phyloP scores from a whole-genome alignment of 2,888 invertebrate genomes.

The Helicoverpa assulta region DNA sequence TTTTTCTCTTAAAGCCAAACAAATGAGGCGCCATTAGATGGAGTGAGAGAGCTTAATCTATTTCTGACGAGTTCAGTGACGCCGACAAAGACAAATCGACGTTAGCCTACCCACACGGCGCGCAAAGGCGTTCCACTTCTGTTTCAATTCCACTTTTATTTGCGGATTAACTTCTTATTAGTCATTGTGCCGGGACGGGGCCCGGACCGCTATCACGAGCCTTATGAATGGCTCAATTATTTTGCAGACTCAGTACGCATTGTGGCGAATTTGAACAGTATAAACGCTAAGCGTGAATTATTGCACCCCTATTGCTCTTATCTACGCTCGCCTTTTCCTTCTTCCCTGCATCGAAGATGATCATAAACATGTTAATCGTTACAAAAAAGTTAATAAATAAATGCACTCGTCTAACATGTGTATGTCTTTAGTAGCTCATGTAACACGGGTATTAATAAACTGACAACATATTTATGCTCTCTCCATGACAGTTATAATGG shows the following conservation, averaged over 20 bases:
- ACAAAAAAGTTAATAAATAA: slow-evolving; percentile 65
- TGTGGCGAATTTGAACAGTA: slow-evolving; percentile 68
- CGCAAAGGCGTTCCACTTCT: slow-evolving; percentile 87
- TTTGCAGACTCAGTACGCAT: slow-evolving; percentile 79
- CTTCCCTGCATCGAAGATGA: slow-evolving; percentile 48
- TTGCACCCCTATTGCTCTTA: slow-evolving; percentile 56
- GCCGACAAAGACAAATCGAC: slow-evolving; percentile 90
- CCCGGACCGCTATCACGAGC: slow-evolving; percentile 85
- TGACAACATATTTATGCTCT: slow-evolving; percentile 84
- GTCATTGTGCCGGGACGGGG: slow-evolving; percentile 85
- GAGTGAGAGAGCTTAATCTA: slow-evolving; percentile 91
- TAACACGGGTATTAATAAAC: slow-evolving; percentile 80
- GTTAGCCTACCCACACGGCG: slow-evolving; percentile 90
- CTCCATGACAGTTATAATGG: slow-evolving; percentile 77
- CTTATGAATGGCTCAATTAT: slow-evolving; percentile 90
- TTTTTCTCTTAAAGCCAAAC: slow-evolving; percentile 90
- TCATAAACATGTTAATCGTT: slow-evolving; percentile 69
- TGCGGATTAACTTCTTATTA: slow-evolving; percentile 91
- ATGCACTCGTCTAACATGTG: slow-evolving; percentile 75
- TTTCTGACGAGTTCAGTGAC: slow-evolving; percentile 91
- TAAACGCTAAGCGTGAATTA: slow-evolving; percentile 64
- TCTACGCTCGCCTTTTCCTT: slow-evolving; percentile 48
- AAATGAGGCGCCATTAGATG: slow-evolving; percentile 90
- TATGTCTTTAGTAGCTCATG: slow-evolving; percentile 73
- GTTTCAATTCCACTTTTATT: slow-evolving; percentile 91